Conservation (phyloP, 2,888 invertebrate species). For the Diachrysia chrysitis region DNA sequence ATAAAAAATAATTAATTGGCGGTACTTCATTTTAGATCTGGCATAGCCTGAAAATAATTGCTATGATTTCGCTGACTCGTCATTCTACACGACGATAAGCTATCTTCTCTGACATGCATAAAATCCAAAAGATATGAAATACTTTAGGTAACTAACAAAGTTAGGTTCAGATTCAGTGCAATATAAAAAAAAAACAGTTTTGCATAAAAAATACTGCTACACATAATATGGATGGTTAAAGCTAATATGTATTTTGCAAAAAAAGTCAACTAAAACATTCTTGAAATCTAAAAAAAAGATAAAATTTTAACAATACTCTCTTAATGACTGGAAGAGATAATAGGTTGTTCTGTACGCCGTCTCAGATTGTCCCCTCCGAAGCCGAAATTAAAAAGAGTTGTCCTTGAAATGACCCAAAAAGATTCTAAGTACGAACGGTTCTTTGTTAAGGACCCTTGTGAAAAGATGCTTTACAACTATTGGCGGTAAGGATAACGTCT, state of each 20-base stretch:
- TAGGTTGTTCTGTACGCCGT: constrained; percentile 32
- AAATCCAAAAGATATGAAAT: too few relatives aligned
- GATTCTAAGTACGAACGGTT: constrained; percentile 62
- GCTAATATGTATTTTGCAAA: background rate
- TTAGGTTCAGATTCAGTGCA: too few relatives aligned
- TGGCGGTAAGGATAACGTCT: constrained; percentile 69
- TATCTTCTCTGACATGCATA: too few relatives aligned
- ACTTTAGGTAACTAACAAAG: too few relatives aligned
- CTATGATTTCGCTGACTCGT: too few relatives aligned
- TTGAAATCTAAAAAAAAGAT: constrained; percentile 45
- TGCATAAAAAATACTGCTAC: too few relatives aligned
- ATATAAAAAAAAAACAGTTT: too few relatives aligned
- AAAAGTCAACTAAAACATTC: background rate
- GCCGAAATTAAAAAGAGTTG: constrained; percentile 59
- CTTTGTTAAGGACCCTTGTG: constrained; percentile 78
- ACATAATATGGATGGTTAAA: too few relatives aligned
- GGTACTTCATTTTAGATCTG: too few relatives aligned
- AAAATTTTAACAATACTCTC: constrained; percentile 34
- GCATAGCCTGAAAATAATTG: too few relatives aligned
- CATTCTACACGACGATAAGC: too few relatives aligned
- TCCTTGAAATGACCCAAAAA: constrained; percentile 80
- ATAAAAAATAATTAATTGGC: too few relatives aligned
- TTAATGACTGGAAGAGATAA: constrained; percentile 44
- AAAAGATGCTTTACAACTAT: constrained; percentile 65
- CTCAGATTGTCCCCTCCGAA: constrained; percentile 47